A percentile compares a stretch with the other conserved stretches of the same genome.
phyloP scores from a whole-genome alignment of 2,888 invertebrate genomes.

The Hylaea fasciaria region DNA sequence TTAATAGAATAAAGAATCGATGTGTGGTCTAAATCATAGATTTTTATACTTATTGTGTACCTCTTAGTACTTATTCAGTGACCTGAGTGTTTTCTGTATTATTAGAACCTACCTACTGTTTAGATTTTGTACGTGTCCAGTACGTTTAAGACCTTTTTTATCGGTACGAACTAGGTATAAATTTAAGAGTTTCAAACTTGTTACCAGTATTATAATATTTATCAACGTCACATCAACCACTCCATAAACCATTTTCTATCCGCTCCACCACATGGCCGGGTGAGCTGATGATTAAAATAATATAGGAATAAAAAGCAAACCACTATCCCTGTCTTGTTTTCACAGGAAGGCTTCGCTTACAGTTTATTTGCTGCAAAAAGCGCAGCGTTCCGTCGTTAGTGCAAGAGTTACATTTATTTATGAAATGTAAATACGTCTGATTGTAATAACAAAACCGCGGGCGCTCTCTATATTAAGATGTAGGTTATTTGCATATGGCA shows the following conservation, averaged over 20 bases:
- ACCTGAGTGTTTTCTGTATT: neutral
- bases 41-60: conserved; percentile 2
- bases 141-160: neutral
- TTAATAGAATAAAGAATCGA: conserved; percentile 18
- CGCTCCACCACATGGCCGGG: no score
- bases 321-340: no score
- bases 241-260: no score
- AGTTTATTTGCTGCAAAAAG: conserved; percentile 53
- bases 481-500: conserved; percentile 81
- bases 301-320: no score
- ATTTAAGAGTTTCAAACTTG: no score
- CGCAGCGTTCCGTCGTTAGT: conserved; percentile 74
- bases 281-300: neutral
- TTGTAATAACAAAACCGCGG: conserved; percentile 85
- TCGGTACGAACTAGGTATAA: no score
- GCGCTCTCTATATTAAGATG: conserved; percentile 84
- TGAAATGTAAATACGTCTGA: conserved; percentile 85
- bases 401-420: conserved; percentile 82
- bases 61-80: neutral
- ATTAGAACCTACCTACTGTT: neutral
- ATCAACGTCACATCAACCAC: no score
- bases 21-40: conserved; percentile 35
- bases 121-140: neutral
- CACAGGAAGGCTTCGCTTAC: conserved; percentile 29
- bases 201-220: no score